Conservation (phyloP, 2,797 vertebrate genomes). For the Hozukius guyotensis region DNA sequence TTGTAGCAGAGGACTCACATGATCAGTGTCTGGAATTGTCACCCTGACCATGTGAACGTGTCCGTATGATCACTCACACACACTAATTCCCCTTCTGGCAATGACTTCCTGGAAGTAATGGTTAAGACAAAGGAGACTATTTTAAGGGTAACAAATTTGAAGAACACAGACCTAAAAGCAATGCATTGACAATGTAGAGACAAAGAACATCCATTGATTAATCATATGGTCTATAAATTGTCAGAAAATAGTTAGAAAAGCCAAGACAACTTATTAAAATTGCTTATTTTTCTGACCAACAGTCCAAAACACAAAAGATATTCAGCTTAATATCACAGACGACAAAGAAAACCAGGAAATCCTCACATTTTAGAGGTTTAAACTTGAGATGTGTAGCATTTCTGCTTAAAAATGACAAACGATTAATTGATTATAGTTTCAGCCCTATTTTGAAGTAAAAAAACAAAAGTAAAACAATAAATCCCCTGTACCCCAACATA, state of each 20-base stretch:
- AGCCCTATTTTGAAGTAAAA: not conserved
- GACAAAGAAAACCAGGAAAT: not conserved
- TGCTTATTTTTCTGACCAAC: too few relatives aligned
- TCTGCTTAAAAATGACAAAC: not conserved
- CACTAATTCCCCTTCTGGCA: not conserved
- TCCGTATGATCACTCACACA: not conserved
- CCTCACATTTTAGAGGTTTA: not conserved
- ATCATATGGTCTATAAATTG: not conserved
- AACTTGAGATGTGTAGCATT: not conserved
- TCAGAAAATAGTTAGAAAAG: not conserved
- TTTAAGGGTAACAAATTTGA: too few relatives aligned
- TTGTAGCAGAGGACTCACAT: slow-evolving; percentile 1
- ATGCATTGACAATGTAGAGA: too few relatives aligned
- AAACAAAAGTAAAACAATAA: too few relatives aligned
- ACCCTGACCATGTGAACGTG: slow-evolving; percentile 19
- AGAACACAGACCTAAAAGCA: too few relatives aligned
- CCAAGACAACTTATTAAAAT: not conserved
- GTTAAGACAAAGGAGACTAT: not conserved
- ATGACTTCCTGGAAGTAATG: not conserved
- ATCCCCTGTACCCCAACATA: too few relatives aligned
- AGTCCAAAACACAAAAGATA: not conserved
- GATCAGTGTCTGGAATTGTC: not conserved
- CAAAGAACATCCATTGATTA: too few relatives aligned
- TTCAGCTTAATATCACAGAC: not conserved
- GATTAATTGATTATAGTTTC: not conserved